These are phyloP conservation scores for Caracal caracal DNA, from an alignment of 2,113 vertebrate species.

Conservation along the genomic window DNA sequence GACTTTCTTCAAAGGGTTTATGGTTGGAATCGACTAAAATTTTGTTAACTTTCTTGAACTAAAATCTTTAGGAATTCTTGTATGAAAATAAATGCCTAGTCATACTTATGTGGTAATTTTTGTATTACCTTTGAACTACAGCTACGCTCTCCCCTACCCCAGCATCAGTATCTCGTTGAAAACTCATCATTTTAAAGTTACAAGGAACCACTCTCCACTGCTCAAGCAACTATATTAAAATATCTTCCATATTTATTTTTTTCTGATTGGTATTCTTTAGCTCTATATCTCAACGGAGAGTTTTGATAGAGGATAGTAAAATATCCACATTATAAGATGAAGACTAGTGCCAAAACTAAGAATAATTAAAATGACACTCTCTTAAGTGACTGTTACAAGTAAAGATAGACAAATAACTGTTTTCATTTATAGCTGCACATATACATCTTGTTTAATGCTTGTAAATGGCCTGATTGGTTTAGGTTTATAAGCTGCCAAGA, in stretches of 20 bases:
- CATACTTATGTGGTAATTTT: not conserved
- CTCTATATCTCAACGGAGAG: not conserved
- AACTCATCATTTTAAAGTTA: not conserved
- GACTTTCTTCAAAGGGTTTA: not conserved
- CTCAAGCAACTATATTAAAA: conserved; percentile 33
- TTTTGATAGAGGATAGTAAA: conserved; percentile 47
- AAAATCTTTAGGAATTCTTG: not conserved
- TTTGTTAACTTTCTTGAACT: not conserved
- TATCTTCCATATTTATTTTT: not conserved
- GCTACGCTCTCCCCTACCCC: not conserved
- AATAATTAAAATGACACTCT: not conserved
- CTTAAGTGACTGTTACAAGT: not conserved
- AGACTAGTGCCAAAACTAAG: not conserved
- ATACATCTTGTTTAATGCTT: not conserved
- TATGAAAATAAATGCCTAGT: conserved; percentile 4
- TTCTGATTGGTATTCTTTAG: not conserved
- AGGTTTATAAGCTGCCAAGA: conserved; percentile 22
- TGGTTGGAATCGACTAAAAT: not conserved
- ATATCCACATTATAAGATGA: not conserved
- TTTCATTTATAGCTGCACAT: conserved; percentile 3
- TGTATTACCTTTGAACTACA: not conserved
- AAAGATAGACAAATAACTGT: not conserved
- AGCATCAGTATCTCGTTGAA: not conserved
- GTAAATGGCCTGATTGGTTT: conserved; percentile 18
- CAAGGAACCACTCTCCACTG: not conserved